Conservation (phyloP, 2,797 vertebrate species). For the Cuculus canorus region DNA sequence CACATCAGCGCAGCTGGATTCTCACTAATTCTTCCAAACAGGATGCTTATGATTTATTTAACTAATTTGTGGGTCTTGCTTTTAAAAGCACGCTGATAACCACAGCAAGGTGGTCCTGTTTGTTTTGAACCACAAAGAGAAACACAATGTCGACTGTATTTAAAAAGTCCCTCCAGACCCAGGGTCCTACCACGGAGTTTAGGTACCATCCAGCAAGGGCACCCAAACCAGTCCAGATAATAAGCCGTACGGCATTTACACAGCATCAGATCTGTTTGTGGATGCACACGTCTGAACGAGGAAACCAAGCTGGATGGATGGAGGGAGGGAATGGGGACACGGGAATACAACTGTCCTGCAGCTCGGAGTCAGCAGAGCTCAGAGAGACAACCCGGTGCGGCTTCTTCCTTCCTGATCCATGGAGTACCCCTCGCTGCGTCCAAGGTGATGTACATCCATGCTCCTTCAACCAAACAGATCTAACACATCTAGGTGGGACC, state of each 20-base stretch:
- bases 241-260: not conserved
- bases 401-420: not conserved
- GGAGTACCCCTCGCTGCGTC: not conserved
- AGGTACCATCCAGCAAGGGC: not conserved
- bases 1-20: not conserved
- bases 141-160: not conserved
- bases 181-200: not conserved
- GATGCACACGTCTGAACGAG: not conserved
- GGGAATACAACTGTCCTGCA: not conserved
- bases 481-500: not conserved
- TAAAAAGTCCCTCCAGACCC: too few relatives aligned
- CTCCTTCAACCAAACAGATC: too few relatives aligned
- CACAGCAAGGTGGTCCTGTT: not conserved
- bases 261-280: not conserved
- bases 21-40: not conserved
- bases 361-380: not conserved
- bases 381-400: not conserved
- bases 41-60: not conserved
- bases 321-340: not conserved
- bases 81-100: not conserved
- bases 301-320: not conserved
- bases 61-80: not conserved
- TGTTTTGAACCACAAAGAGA: not conserved
- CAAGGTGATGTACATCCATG: not conserved
- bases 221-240: not conserved